Conservation (phyloP, 2,888 invertebrate species). For the Brachylomia viminalis region DNA sequence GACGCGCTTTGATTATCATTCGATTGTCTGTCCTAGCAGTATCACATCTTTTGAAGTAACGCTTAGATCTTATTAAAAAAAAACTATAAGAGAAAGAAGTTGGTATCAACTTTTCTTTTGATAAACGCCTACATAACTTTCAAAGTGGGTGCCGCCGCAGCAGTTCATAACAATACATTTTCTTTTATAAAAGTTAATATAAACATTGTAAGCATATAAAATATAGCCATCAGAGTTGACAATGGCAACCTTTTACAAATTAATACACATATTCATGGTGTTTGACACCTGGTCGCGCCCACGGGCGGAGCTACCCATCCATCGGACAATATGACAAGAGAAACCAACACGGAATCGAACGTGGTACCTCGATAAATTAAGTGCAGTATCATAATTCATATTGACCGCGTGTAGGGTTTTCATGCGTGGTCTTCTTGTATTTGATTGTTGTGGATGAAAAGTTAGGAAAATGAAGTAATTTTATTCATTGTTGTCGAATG, state of each 20-base stretch:
- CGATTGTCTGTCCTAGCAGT: neutral
- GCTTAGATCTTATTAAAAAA: neutral
- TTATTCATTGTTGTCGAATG: too few relatives aligned
- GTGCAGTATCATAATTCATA: conserved; percentile 80
- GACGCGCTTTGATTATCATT: neutral
- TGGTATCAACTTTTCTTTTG: conserved; percentile 4
- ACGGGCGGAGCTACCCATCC: conserved; percentile 70
- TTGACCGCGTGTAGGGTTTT: conserved; percentile 55
- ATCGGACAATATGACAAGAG: conserved; percentile 77
- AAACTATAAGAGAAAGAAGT: neutral
- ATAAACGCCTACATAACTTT: conserved; percentile 17
- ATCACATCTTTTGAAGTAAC: neutral
- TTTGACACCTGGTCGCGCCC: conserved; percentile 56
- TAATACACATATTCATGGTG: conserved; percentile 58
- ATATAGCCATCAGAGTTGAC: conserved; percentile 50
- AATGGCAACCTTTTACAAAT: conserved; percentile 55
- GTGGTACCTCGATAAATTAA: conserved; percentile 80
- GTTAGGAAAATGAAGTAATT: too few relatives aligned
- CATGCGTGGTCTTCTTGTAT: conserved; percentile 46
- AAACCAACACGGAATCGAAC: conserved; percentile 79
- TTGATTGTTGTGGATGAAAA: too few relatives aligned
- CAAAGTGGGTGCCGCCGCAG: neutral
- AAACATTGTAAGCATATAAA: conserved; percentile 24
- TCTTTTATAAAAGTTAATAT: conserved; percentile 28
- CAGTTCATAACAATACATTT: conserved; percentile 15